Evolutionary conservation across 2,113 vertebrate genomes (phyloP).

Genomic region (Sinocyclocheilus anophthalmus): DNA sequence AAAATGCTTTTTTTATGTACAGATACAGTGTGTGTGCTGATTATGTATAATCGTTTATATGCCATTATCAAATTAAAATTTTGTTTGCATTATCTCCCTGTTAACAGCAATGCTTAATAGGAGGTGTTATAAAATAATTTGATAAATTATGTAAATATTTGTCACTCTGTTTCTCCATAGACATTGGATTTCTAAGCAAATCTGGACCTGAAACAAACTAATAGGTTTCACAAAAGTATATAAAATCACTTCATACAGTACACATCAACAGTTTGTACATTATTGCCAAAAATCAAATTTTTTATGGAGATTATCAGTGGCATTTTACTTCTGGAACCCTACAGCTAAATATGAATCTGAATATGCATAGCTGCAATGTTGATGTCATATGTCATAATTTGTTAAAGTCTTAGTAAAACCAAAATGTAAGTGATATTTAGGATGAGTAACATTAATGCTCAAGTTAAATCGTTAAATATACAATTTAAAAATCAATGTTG

Average conservation of each 20-base stretch:
- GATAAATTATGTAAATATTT: not conserved
- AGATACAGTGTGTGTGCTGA: constrained; percentile 60
- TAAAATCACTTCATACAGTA: not conserved
- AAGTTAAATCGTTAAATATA: not conserved
- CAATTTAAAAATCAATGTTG: not conserved
- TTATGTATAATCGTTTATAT: not conserved
- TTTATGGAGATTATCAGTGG: not conserved
- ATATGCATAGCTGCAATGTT: not conserved
- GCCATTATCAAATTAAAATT: not conserved
- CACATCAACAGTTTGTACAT: not conserved
- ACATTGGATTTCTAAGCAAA: not conserved
- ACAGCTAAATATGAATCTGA: not conserved
- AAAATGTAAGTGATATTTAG: not conserved
- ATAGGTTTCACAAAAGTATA: not conserved
- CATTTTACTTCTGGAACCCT: not conserved
- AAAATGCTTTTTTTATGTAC: constrained; percentile 67
- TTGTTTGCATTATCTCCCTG: not conserved
- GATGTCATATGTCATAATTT: not conserved
- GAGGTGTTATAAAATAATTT: not conserved
- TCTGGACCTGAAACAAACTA: not conserved
- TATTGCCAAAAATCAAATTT: not conserved
- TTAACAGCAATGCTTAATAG: not conserved
- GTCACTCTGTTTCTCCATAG: not conserved
- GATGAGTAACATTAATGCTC: not conserved
- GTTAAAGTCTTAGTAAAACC: not conserved